Evolutionary conservation across 2,797 vertebrate species (phyloP).

Genomic region (Clamator glandarius): DNA sequence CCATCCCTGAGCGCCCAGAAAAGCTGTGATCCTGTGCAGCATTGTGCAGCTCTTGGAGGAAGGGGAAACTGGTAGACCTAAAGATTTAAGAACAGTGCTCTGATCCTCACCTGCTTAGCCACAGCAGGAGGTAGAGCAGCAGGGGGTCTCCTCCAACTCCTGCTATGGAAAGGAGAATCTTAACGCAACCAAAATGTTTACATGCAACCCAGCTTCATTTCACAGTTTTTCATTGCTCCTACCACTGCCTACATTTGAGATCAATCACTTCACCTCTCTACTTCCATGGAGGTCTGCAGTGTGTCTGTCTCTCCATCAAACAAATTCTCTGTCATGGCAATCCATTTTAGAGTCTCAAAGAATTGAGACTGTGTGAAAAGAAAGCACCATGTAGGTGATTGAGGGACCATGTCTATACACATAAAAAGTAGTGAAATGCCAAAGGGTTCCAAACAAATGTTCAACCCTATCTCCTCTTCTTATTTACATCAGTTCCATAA

Average conservation of each 20-base stretch:
- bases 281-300: not conserved
- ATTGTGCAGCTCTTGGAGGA: not conserved
- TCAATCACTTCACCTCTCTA: not conserved
- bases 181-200: not conserved
- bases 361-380: not conserved
- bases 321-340: not conserved
- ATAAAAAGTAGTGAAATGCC: not conserved
- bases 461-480: not conserved
- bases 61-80: not conserved
- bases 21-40: not conserved
- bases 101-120: not conserved
- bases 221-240: not conserved
- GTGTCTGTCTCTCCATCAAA: not conserved
- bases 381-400: not conserved
- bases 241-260: not conserved
- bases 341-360: fast-evolving
- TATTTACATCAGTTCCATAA: fast-evolving
- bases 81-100: not conserved
- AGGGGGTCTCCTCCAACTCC: not conserved
- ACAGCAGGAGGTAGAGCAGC: not conserved
- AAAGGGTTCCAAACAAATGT: not conserved
- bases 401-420: not conserved
- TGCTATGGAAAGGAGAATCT: not conserved
- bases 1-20: not conserved
- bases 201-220: not conserved